These are phyloP conservation scores for Sminthurides bifidus DNA, from an alignment of 1,140 invertebrate species.

Conservation along the genomic window DNA sequence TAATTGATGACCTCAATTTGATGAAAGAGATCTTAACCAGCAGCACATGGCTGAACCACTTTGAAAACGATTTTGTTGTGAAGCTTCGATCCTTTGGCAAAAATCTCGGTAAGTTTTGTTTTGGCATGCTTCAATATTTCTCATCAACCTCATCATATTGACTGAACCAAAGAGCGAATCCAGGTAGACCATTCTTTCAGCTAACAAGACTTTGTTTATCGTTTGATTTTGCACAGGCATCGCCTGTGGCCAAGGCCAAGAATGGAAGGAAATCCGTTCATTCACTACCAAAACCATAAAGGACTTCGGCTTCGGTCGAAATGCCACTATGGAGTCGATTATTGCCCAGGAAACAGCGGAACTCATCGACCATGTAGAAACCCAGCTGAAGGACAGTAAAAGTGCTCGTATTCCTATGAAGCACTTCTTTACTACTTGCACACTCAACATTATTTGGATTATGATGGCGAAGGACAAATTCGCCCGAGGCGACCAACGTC, in stretches of 20 bases:
- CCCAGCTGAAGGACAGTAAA: background rate
- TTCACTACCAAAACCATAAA: constrained; percentile 8
- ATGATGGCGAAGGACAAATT: constrained; percentile 43
- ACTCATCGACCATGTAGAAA: background rate
- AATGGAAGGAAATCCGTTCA: constrained; percentile 11
- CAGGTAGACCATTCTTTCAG: no score
- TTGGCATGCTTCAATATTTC: no score
- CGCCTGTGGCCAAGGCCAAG: constrained; percentile 12
- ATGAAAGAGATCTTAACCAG: no score
- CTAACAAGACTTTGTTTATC: no score
- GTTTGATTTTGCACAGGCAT: no score
- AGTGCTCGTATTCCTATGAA: background rate
- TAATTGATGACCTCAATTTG: no score
- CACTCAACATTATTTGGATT: constrained; percentile 41
- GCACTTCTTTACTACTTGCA: constrained; percentile 34
- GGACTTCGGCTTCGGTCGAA: constrained; percentile 20
- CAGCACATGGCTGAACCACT: no score
- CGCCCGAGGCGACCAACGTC: constrained; percentile 33
- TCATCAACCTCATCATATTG: no score
- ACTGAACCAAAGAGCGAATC: no score
- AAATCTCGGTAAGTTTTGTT: no score
- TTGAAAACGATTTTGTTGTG: no score
- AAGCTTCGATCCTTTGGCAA: no score
- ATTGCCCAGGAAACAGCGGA: constrained; percentile 4
- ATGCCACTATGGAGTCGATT: constrained; percentile 11